Conservation (phyloP, 2,888 invertebrate genomes). For the Cephus sareptanus region DNA sequence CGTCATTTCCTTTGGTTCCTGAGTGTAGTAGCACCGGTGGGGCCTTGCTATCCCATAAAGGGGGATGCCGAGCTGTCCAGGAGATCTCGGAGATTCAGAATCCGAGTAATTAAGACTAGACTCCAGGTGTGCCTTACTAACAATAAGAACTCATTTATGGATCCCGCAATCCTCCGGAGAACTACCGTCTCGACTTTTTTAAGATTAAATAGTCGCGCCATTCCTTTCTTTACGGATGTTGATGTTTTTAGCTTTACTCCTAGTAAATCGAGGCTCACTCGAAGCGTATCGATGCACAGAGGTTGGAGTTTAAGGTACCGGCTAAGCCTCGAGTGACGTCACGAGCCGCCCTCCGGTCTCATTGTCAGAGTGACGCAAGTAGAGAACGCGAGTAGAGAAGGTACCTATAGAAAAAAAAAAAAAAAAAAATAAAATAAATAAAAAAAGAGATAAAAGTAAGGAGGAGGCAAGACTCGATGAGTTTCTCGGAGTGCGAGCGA, state of each 20-base stretch:
- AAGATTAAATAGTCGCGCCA: background rate
- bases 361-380: constrained; percentile 12
- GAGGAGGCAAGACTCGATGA: constrained; percentile 19
- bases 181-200: background rate
- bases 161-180: constrained; percentile 9
- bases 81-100: background rate
- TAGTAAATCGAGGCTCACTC: no score
- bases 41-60: background rate
- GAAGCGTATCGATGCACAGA: background rate
- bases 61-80: background rate
- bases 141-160: constrained; percentile 35
- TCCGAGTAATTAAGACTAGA: background rate
- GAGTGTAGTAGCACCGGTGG: background rate
- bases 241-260: background rate
- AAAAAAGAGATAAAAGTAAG: constrained; percentile 6
- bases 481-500: constrained; percentile 4
- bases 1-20: background rate
- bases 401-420: constrained; percentile 1
- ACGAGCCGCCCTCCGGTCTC: constrained; percentile 8
- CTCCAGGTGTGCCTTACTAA: background rate
- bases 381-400: constrained; percentile 19
- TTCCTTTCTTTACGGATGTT: no score
- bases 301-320: background rate
- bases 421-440: no score
- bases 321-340: background rate